Percentiles rank a stretch among this genome's conserved stretches.
phyloP scores from a whole-genome alignment of 2,113 vertebrate genomes.

The Centrocercus urophasianus region DNA sequence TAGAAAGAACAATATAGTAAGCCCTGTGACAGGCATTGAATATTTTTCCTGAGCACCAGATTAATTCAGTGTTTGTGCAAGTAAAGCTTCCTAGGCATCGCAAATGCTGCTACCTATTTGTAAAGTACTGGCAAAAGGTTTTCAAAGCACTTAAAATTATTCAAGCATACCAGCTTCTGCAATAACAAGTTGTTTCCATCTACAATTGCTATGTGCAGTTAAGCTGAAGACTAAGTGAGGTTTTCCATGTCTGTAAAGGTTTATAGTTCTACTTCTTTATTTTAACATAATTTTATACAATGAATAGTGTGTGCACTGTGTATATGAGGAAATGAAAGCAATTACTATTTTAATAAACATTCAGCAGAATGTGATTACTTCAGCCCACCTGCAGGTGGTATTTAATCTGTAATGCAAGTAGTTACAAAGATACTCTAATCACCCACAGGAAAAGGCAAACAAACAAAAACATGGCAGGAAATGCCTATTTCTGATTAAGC shows the following conservation, averaged over 20 bases:
- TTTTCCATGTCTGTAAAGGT: background rate
- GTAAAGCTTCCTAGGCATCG: background rate
- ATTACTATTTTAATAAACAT: conserved; percentile 20
- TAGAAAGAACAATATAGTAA: background rate
- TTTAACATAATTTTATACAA: conserved; percentile 2
- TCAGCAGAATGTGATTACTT: conserved; percentile 19
- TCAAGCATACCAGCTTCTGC: background rate
- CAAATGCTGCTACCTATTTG: background rate
- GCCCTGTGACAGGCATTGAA: background rate
- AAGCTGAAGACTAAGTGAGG: background rate
- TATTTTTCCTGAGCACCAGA: background rate
- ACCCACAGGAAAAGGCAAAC: background rate
- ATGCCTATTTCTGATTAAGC: background rate
- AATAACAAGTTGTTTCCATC: background rate
- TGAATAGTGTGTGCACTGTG: background rate
- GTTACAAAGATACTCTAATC: conserved; percentile 44
- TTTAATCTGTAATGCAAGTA: conserved; percentile 39
- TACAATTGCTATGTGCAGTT: background rate
- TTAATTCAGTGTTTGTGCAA: background rate
- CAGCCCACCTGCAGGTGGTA: conserved; percentile 57
- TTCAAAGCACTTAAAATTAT: background rate
- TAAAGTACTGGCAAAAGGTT: background rate
- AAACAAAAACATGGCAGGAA: background rate
- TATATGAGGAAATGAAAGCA: conserved; percentile 22
- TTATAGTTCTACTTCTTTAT: background rate